A percentile compares a stretch with the other conserved stretches of the same genome.
phyloP scores from a whole-genome alignment of 2,888 invertebrate genomes.

The Ryuthela nishihirai region DNA sequence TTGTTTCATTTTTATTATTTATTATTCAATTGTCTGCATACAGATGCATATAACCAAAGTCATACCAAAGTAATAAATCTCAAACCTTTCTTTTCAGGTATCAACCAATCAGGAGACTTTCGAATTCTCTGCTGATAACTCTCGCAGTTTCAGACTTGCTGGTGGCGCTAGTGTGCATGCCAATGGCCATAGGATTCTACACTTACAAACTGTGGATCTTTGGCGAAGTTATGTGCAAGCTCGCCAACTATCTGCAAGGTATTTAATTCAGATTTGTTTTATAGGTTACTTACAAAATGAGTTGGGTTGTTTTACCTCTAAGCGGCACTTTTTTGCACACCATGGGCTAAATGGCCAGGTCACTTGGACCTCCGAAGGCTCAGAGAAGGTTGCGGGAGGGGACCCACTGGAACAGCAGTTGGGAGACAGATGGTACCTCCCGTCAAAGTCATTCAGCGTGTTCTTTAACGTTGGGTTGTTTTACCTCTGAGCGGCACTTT shows the following conservation, averaged over 20 bases:
- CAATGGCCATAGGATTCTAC: constrained; percentile 63
- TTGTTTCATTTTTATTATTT: neutral
- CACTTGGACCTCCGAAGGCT: too few relatives aligned
- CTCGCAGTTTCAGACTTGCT: constrained; percentile 68
- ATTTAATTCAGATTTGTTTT: constrained; percentile 43
- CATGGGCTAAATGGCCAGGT: too few relatives aligned
- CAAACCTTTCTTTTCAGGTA: constrained; percentile 56
- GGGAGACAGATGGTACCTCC: too few relatives aligned
- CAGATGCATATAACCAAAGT: neutral
- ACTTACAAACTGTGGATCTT: constrained; percentile 48
- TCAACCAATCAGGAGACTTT: constrained; percentile 52
- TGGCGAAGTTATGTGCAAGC: constrained; percentile 45
- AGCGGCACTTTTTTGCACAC: too few relatives aligned
- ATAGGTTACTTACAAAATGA: constrained; percentile 44
- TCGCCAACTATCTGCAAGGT: constrained; percentile 64
- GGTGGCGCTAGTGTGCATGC: constrained; percentile 71
- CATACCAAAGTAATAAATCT: neutral
- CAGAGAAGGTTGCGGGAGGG: too few relatives aligned
- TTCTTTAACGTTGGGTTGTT: too few relatives aligned
- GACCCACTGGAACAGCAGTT: too few relatives aligned
- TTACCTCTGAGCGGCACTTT: too few relatives aligned
- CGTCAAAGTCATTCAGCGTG: too few relatives aligned
- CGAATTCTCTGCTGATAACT: constrained; percentile 72
- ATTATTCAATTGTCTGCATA: neutral
- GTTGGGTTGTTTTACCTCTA: too few relatives aligned